Evolutionary conservation across 2,113 vertebrate species (phyloP).

Genomic region (Hylia prasina): DNA sequence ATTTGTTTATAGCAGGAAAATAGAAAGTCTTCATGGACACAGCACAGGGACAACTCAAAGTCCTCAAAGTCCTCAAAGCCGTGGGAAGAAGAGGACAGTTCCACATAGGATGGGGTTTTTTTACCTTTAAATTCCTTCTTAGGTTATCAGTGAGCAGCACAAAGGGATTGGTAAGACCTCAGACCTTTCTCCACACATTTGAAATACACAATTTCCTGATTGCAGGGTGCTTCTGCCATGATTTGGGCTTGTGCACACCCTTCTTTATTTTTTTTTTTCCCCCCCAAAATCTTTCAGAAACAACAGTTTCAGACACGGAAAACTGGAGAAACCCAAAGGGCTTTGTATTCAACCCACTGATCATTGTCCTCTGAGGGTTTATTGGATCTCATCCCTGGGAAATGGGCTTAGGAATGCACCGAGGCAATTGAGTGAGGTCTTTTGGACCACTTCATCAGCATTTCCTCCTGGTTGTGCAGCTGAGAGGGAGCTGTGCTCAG

Average conservation of each 20-base stretch:
- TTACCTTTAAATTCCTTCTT: neutral
- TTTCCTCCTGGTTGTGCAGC: neutral
- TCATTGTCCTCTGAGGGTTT: neutral
- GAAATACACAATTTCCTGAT: neutral
- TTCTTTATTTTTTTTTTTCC: neutral
- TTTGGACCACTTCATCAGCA: neutral
- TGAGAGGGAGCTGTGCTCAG: neutral
- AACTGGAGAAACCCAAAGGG: neutral
- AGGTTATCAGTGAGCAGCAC: neutral
- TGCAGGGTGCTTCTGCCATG: neutral
- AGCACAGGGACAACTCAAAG: neutral
- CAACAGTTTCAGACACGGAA: neutral
- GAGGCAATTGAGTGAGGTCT: neutral
- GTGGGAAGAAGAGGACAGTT: neutral
- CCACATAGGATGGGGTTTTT: accelerated
- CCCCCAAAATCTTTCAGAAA: neutral
- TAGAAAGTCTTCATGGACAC: neutral
- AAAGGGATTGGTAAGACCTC: neutral
- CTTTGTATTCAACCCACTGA: neutral
- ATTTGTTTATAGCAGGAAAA: neutral
- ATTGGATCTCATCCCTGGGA: neutral
- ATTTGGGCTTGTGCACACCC: neutral
- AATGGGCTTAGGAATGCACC: neutral
- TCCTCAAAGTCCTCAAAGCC: neutral
- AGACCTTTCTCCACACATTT: neutral